These are phyloP conservation scores for Priocnemis perturbator DNA, from an alignment of 2,888 invertebrate species.

Conservation along the genomic window DNA sequence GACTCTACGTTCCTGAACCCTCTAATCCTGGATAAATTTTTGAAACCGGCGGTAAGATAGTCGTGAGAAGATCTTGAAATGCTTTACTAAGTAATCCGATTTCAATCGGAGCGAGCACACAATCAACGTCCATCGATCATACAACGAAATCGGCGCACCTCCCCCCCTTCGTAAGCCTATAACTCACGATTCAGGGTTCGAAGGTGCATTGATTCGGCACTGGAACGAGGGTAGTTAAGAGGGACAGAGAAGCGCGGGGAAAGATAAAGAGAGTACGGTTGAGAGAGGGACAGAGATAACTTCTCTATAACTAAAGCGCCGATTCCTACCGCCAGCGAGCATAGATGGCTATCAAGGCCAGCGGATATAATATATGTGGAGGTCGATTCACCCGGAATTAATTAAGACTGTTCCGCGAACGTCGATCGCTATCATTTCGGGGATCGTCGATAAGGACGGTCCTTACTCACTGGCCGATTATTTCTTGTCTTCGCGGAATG, in stretches of 20 bases:
- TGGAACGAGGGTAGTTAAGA: not conserved
- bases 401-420: conserved; percentile 61
- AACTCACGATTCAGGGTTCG: no score
- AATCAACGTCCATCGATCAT: no score
- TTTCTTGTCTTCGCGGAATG: no score
- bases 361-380: conserved; percentile 56
- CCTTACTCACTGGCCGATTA: conserved; percentile 10
- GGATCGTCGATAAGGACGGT: conserved; percentile 47
- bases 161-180: no score
- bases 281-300: conserved; percentile 11
- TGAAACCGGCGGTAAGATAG: no score
- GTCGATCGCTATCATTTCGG: conserved; percentile 59
- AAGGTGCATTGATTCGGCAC: no score
- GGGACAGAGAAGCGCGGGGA: not conserved
- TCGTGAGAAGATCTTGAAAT: no score
- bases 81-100: no score
- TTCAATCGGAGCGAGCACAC: no score
- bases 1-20: no score
- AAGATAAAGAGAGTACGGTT: not conserved
- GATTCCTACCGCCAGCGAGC: conserved; percentile 45
- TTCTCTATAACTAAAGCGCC: conserved; percentile 39
- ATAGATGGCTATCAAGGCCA: conserved; percentile 38
- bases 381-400: conserved; percentile 60
- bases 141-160: no score
- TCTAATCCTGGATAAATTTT: no score